These are phyloP conservation scores for Lepidiolamprologus cunningtoni DNA, from an alignment of 2,113 vertebrate genomes.

Conservation along the genomic window DNA sequence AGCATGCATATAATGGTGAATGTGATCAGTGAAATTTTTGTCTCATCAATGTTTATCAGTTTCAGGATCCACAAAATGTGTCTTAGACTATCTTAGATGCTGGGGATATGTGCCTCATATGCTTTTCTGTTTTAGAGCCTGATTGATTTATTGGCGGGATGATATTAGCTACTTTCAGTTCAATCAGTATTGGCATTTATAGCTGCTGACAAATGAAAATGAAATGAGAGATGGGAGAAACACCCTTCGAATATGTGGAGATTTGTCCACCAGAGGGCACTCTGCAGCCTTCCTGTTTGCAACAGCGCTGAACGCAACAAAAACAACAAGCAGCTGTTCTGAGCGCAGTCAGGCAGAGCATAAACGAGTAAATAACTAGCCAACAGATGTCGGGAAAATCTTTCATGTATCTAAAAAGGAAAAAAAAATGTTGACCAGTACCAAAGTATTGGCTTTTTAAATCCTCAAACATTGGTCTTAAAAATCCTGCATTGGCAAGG, in stretches of 20 bases:
- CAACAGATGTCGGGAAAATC: background rate
- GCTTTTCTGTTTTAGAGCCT: too few species aligned
- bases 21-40: background rate
- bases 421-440: background rate
- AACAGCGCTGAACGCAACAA: background rate
- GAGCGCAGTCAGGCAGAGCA: background rate
- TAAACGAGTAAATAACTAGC: background rate
- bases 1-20: background rate
- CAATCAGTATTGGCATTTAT: background rate
- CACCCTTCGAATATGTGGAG: background rate
- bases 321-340: background rate
- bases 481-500: background rate
- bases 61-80: background rate
- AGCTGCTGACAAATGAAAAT: background rate
- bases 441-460: background rate
- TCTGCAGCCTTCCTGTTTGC: background rate
- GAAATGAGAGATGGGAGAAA: background rate
- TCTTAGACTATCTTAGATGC: background rate
- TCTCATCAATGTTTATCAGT: background rate
- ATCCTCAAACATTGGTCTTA: background rate
- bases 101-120: too few species aligned
- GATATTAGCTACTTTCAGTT: background rate
- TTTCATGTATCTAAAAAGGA: background rate
- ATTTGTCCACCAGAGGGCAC: background rate
- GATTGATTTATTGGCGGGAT: too few species aligned